Evolutionary conservation across 2,113 vertebrate species (phyloP), one percentile per base, ranked within the genome.

Genomic region (Prolemur simus): DNA sequence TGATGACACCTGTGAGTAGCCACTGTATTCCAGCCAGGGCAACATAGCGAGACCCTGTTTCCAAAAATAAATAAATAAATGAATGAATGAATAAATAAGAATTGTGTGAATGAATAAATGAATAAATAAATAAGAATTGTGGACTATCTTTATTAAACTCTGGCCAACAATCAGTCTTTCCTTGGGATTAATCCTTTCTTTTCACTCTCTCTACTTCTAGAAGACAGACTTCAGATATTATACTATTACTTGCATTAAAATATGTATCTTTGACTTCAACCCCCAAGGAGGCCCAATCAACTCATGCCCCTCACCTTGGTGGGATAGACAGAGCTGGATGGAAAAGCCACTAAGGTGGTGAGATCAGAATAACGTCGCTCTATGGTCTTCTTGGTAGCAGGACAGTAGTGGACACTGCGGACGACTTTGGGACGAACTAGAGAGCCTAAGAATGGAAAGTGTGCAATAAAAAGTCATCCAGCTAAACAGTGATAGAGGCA

Each of bases 391-490:
- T 99, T 99, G 77, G 99, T 99, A 49, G 99, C 99, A 0, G 99
- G 99, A 86, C 99, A 99, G 95, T 99, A 99, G 97, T 99, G 99
- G 89, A 99, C 99, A 0, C 99, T 99, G 80, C 99, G 99, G 42
- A 99, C 99, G 0, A 99, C 98, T 98, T 99, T 99, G 0, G 99
- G 99, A 64, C 99, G 99, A 77, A 99, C 99, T 94, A 99, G 98
- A 87, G 99, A 99, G 94, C 99, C 99, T 99, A 95, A 15, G 86
- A 89, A 97, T 42, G 32, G 20, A 81, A 93, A 95, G 60, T 2
- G 9, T 21, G 27, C 45, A 42, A 42, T 27, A 49, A 34, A 39
- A 85, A 83, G 32, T 84, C 93, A 93, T 6, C 78, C 71, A 69
- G 23, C 27, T 27, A 42, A 54, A 73, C 23, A 87, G 6, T 15